Base-by-base conservation (phyloP, 2,797 vertebrate genomes). In the Brachyalestes nurse region DNA sequence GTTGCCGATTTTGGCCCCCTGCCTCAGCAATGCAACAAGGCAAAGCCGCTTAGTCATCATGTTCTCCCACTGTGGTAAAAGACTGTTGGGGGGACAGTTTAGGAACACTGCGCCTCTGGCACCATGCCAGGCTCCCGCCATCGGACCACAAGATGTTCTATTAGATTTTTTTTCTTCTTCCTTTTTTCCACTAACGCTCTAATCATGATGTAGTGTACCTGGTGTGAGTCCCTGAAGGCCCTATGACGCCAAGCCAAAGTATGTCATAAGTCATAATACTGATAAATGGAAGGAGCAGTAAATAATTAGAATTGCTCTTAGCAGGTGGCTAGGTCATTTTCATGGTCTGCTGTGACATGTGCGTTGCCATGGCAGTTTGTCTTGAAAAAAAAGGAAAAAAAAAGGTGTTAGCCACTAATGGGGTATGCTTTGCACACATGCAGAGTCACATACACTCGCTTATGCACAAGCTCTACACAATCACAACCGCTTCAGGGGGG, bases 211-310 rank as follows among this genome's bases (percentile, higher is more conserved):
- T 79, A 79, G 83, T 86, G 47, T 61, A 83, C 77, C 70, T 42
- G 49, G 19, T 65, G 72, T 80, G 80, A 77, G 78, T 79, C 80
- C 69, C 69, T 75, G 55, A 81, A 78, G 74, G 80, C 73, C 62
- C 74, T 28, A 62, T 83, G 64, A 74, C 78, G 80, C 78, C 78
- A 67, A 57, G 42, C 78, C 82, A 85, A 77, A 74, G 79, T 58
- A 74, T 77, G 81, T 85, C 79, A 82, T 74, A 71, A 83, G 73
- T 88, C 81, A 79, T 87, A 86, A 87, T 86, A 57, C 79, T 84
- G 82, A 88, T 85, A 83, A 80, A 87, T 87, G 84, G 81, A 21
- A 81, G 47, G 16, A 72, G 72, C 45, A 13, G 61, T 82, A 86
- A 78, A 83, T 85, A 85, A 87, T 88, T 84, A 80, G 67, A 86